Evolutionary conservation across 2,113 vertebrate species (phyloP).

Genomic region (Psephotus haematonotus): DNA sequence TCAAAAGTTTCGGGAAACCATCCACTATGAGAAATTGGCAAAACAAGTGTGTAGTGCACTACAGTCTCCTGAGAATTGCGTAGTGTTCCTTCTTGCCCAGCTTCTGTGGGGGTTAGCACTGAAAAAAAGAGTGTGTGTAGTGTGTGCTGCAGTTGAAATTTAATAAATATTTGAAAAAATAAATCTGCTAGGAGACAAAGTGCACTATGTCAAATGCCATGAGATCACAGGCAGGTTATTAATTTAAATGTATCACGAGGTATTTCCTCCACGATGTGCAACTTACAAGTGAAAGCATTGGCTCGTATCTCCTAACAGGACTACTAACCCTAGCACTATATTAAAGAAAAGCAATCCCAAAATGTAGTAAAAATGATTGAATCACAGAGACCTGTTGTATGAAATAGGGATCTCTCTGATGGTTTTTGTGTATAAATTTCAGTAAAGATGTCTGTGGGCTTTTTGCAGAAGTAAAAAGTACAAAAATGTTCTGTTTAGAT

Average conservation of each 20-base stretch:
- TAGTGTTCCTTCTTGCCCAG: neutral
- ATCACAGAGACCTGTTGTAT: neutral
- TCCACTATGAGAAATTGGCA: conserved; percentile 19
- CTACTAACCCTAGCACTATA: neutral
- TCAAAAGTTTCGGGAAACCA: conserved; percentile 54
- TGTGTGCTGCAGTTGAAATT: neutral
- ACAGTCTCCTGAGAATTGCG: neutral
- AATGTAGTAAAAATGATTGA: neutral
- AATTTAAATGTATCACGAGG: neutral
- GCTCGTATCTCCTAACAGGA: neutral
- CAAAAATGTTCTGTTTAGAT: neutral
- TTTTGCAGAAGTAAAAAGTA: neutral
- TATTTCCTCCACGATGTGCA: neutral
- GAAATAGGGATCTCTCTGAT: neutral
- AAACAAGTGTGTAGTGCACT: neutral
- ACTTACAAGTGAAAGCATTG: neutral
- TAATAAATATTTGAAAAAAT: neutral
- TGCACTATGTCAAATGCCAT: neutral
- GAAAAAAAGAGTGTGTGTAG: neutral
- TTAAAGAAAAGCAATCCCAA: neutral
- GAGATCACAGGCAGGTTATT: neutral
- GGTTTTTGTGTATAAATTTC: neutral
- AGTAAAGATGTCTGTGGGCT: neutral
- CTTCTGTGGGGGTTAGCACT: neutral
- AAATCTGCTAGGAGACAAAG: neutral